Base-by-base conservation (phyloP, 2,113 vertebrate species). In the Phocoena sinus region DNA sequence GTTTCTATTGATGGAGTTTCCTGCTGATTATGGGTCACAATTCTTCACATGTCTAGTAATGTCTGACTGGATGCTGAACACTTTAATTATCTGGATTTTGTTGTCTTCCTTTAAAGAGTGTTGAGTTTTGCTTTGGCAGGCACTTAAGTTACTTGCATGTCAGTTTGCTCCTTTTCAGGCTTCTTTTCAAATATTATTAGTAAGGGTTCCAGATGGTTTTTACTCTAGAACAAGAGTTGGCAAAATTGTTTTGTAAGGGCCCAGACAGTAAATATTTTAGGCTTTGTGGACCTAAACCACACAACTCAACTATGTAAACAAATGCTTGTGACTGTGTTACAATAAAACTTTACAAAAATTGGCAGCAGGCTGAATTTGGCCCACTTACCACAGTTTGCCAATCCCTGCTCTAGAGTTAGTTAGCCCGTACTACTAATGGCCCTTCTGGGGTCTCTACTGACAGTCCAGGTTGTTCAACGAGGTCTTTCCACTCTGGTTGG, bases 311-410 rank as follows among this genome's bases (percentile, higher is more conserved):
- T 76, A 44, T 38, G 28, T 31, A 63, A 97, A 82, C 44, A 95
- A 79, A 91, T 65, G 58, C 86, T 33, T 28, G 18, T 76, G 44
- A 10, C n/a, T 84, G 4, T 26, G 23, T 80, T 70, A 68, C 18
- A 94, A 79, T 73, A 96, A 90, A 94, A 47, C 10, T 91, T 94
- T 84, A 73, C 56, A 90, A 97, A 94, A 85, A 68, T 26, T 63
- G 38, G 23, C 38, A 23, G 25, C 60, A 91, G 71, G 38, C 7
- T 81, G 20, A 23, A 67, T 92, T 95, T 94, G 47, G 56, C n/a
- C 33, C 81, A 62, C 23, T 83, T 65, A 28, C 12, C 13, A 62
- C 3, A 77, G 44, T 71, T 70, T 80, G 13, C 58, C 41, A 60
- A 84, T 2, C 6, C 10, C 14, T 65, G 31, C 38, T 41, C 60